A percentile compares a stretch with the other conserved stretches of the same genome.
These are phyloP conservation scores for Callimorpha dominula DNA, from an alignment of 2,888 invertebrate species.

Conservation along the genomic window DNA sequence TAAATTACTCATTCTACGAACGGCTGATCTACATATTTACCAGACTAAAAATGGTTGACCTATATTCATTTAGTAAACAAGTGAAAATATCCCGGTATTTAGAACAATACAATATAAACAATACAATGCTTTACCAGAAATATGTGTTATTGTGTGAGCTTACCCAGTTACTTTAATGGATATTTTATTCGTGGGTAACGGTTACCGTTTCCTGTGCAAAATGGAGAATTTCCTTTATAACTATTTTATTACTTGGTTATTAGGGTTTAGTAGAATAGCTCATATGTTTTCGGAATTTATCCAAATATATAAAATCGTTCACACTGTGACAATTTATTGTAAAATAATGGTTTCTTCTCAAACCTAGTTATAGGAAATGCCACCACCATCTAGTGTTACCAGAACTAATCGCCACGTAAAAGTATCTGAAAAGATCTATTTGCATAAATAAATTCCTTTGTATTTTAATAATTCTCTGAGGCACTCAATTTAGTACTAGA, in stretches of 20 bases:
- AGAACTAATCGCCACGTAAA: no score
- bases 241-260: not conserved
- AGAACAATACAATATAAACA: slow-evolving; percentile 3
- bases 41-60: not conserved
- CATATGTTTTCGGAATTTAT: not conserved
- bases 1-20: not conserved
- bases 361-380: no score
- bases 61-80: slow-evolving; percentile 5
- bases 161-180: slow-evolving; percentile 5
- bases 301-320: no score
- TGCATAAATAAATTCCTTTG: no score
- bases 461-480: no score
- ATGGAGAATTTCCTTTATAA: not conserved
- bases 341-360: no score
- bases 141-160: not conserved
- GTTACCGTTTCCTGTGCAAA: not conserved
- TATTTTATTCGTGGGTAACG: not conserved
- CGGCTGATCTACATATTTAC: no score
- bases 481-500: not conserved
- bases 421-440: no score
- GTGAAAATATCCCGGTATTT: not conserved
- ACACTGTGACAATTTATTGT: no score
- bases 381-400: no score
- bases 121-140: not conserved
- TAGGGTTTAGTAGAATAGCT: not conserved